A percentile compares a stretch with the other conserved stretches of the same genome.
Evolutionary conservation across 64 coral and sea anemone species (phyloP).

Genomic region (Acropora yongei): DNA sequence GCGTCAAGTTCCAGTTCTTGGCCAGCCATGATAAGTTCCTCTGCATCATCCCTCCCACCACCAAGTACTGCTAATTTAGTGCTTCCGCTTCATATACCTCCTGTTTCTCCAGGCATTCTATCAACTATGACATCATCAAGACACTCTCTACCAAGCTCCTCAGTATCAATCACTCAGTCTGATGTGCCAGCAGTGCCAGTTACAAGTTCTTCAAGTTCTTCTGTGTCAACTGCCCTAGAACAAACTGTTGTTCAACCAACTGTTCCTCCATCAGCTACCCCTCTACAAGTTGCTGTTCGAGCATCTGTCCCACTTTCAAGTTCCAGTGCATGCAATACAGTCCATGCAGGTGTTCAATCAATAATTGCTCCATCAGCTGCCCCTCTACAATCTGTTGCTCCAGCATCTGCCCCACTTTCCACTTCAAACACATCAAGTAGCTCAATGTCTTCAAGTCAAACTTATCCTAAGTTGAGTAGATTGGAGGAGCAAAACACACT

Average conservation of each 20-base stretch:
- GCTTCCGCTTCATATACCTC: not conserved
- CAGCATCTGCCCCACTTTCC: not conserved
- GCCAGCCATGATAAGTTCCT: not conserved
- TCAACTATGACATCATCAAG: not conserved
- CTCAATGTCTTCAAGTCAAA: not conserved
- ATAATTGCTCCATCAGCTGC: not conserved
- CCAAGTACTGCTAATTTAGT: not conserved
- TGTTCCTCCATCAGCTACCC: not conserved
- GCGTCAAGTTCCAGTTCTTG: slow-evolving; percentile 2
- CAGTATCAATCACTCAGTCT: not conserved
- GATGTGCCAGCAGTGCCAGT: not conserved
- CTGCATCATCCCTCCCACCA: slow-evolving; percentile 7
- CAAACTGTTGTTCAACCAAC: not conserved
- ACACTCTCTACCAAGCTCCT: slow-evolving; percentile 11
- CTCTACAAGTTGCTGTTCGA: not conserved
- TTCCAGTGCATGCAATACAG: not conserved
- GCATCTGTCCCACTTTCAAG: not conserved
- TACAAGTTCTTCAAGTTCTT: slow-evolving; percentile 11
- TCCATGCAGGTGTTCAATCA: too few relatives aligned
- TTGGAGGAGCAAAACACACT: slow-evolving; percentile 3
- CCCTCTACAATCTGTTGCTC: not conserved
- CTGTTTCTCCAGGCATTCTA: not conserved
- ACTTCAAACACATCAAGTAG: not conserved
- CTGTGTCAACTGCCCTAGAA: not conserved
- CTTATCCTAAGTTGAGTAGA: slow-evolving; percentile 16